A percentile compares a stretch with the other conserved stretches of the same genome.
These are phyloP conservation scores for Gymnoscopelus microlampas DNA, from an alignment of 2,797 vertebrate species.

Conservation along the genomic window DNA sequence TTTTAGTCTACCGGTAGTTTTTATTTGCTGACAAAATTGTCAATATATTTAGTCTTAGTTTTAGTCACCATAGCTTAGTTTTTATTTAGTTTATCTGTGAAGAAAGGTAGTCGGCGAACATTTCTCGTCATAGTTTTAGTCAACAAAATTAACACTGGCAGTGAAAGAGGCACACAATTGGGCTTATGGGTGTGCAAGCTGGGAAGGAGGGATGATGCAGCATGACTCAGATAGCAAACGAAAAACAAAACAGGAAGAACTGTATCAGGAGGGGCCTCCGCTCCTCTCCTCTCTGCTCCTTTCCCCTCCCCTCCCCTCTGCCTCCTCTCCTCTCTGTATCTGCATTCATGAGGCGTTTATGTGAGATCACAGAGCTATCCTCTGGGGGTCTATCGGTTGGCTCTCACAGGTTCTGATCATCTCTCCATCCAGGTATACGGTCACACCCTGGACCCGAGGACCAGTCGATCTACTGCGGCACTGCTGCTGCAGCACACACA, in stretches of 20 bases:
- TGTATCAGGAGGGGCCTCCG: constrained; percentile 46
- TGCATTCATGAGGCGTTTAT: constrained; percentile 71
- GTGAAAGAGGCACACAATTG: constrained; percentile 66
- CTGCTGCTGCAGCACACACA: constrained; percentile 37
- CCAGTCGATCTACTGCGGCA: constrained; percentile 42
- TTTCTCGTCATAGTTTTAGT: too few relatives aligned
- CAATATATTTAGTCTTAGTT: too few relatives aligned
- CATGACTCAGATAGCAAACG: constrained; percentile 70
- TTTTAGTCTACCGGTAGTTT: too few relatives aligned
- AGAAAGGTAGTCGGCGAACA: too few relatives aligned
- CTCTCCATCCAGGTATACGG: constrained; percentile 62
- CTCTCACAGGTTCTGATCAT: constrained; percentile 68
- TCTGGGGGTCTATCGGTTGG: constrained; percentile 60
- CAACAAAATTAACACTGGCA: too few relatives aligned
- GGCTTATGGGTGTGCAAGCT: constrained; percentile 67
- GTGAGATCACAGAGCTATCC: constrained; percentile 73
- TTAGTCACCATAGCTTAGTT: too few relatives aligned
- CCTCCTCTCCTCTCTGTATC: constrained; percentile 57
- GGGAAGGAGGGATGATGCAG: constrained; percentile 69
- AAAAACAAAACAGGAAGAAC: constrained; percentile 69
- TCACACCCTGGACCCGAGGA: constrained; percentile 54
- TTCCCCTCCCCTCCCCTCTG: constrained; percentile 9
- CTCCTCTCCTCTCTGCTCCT: constrained; percentile 42
- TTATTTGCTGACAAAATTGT: too few relatives aligned
- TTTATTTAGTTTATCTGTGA: too few relatives aligned